These are phyloP conservation scores for Holocentrus rufus DNA, from an alignment of 2,797 vertebrate species.

Conservation along the genomic window DNA sequence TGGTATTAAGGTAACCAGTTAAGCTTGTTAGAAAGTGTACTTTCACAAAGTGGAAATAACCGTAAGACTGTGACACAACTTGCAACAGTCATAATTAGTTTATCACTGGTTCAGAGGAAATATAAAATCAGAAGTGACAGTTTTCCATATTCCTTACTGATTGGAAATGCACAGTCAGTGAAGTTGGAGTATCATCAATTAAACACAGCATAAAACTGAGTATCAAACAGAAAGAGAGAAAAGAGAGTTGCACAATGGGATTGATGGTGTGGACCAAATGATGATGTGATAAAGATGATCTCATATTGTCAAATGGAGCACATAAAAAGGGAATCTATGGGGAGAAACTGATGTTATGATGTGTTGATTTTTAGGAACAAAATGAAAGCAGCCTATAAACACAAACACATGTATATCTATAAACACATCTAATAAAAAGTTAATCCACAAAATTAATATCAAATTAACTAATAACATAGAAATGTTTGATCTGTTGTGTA, in stretches of 20 bases:
- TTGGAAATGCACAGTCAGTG: not conserved
- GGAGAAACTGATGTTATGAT: constrained; percentile 3
- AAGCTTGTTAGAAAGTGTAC: constrained; percentile 19
- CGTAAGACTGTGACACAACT: constrained; percentile 23
- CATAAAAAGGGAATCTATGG: not conserved
- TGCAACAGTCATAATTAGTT: not conserved
- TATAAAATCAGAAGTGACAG: not conserved
- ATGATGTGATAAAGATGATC: not conserved
- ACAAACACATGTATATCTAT: too few relatives aligned
- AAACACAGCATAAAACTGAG: constrained; percentile 8
- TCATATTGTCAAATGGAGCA: not conserved
- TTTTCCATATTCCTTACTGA: too few relatives aligned
- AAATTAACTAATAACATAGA: too few relatives aligned
- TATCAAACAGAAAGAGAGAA: constrained; percentile 19
- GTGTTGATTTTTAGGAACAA: not conserved
- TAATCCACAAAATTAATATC: too few relatives aligned
- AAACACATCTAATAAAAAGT: too few relatives aligned
- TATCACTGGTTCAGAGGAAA: constrained; percentile 21
- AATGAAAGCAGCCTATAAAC: too few relatives aligned
- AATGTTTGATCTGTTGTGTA: too few relatives aligned
- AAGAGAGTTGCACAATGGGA: constrained; percentile 9
- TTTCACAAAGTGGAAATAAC: constrained; percentile 43
- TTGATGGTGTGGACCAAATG: not conserved
- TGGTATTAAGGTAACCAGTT: constrained; percentile 24
- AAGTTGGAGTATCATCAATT: constrained; percentile 16